Conservation (phyloP, 2,888 invertebrate species). For the Amphiduros pacificus region DNA sequence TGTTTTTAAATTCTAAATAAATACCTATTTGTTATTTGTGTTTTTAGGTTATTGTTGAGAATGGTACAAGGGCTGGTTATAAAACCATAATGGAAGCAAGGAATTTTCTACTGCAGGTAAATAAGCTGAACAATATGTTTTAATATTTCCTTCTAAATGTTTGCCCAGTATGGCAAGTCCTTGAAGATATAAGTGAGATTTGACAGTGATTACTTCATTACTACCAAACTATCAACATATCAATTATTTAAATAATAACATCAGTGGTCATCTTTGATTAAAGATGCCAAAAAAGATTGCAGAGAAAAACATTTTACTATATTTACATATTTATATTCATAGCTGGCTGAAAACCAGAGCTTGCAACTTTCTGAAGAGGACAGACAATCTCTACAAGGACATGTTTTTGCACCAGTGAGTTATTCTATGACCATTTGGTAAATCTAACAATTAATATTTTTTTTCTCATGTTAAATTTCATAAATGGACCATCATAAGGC, state of each 20-base stretch:
- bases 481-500: background rate
- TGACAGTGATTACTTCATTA: too few species aligned
- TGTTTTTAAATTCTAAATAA: background rate
- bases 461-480: background rate
- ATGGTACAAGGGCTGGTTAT: slow-evolving; percentile 81
- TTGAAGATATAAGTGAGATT: too few species aligned
- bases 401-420: slow-evolving; percentile 76
- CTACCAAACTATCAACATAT: too few species aligned
- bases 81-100: slow-evolving; percentile 81
- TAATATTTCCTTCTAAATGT: too few species aligned
- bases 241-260: background rate
- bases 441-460: background rate
- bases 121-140: background rate
- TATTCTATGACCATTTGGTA: background rate
- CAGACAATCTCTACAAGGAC: slow-evolving; percentile 38
- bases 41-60: slow-evolving; percentile 73
- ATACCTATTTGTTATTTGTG: background rate
- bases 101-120: slow-evolving; percentile 73
- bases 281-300: background rate
- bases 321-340: background rate
- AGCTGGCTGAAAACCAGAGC: background rate
- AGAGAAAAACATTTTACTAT: background rate
- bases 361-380: slow-evolving; percentile 15
- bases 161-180: too few species aligned
- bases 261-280: background rate